These are phyloP conservation scores for Oscheius sp. DNA, from an alignment of 2,888 invertebrate species.

Conservation along the genomic window DNA sequence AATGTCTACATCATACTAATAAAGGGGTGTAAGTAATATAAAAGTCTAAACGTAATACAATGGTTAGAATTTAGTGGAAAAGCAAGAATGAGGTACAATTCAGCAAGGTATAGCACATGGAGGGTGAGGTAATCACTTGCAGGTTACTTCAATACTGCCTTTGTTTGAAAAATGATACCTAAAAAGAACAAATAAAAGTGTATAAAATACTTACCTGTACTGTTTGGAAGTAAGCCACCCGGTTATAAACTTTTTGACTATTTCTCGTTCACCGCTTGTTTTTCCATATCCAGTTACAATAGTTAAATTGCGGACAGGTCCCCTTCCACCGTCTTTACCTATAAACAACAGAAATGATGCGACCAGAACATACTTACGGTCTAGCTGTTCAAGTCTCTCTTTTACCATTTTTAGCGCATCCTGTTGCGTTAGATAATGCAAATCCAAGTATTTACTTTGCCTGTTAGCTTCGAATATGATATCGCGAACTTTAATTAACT, in stretches of 20 bases:
- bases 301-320: not conserved
- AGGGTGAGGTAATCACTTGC: not conserved
- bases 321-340: not conserved
- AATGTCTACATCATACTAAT: not conserved
- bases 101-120: no score
- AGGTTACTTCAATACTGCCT: not conserved
- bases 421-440: not conserved
- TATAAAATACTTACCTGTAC: not conserved
- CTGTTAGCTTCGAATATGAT: conserved; percentile 9
- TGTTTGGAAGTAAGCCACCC: not conserved
- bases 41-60: no score
- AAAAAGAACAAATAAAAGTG: not conserved
- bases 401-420: not conserved
- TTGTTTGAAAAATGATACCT: not conserved
- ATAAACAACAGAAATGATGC: not conserved
- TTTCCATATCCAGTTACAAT: conserved; percentile 29
- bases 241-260: not conserved
- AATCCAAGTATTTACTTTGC: conserved; percentile 3
- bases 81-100: no score
- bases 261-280: not conserved
- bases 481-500: not conserved
- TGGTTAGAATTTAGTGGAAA: no score
- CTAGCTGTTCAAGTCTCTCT: not conserved
- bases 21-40: no score
- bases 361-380: not conserved